phyloP scores from a whole-genome alignment of 2,888 invertebrate species.

The Gibbula magus region DNA sequence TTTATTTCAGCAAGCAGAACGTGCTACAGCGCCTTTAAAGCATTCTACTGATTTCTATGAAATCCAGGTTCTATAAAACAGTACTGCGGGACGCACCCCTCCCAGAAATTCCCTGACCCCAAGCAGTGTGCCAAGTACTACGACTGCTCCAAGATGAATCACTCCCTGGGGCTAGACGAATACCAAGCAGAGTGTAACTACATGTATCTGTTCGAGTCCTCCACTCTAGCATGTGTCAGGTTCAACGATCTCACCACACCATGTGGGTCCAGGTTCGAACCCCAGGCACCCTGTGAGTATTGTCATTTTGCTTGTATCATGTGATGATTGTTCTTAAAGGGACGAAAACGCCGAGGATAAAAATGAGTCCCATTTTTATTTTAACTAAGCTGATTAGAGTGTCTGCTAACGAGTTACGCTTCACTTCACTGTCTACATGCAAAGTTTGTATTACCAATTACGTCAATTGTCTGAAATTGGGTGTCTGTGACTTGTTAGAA shows the following conservation, averaged over 20 bases:
- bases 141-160: slow-evolving; percentile 16
- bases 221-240: slow-evolving; percentile 38
- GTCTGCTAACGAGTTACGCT: too few species aligned
- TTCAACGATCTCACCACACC: slow-evolving; percentile 40
- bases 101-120: slow-evolving; percentile 29
- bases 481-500: too few species aligned
- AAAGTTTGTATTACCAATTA: too few species aligned
- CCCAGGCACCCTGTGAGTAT: slow-evolving; percentile 54
- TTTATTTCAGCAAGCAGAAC: too few species aligned
- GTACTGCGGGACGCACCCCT: slow-evolving; percentile 47
- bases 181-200: slow-evolving; percentile 60
- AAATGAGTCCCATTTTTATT: too few species aligned
- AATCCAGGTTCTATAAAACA: slow-evolving; percentile 50
- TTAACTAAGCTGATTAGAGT: too few species aligned
- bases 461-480: too few species aligned
- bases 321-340: too few species aligned
- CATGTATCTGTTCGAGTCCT: slow-evolving; percentile 53
- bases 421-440: too few species aligned
- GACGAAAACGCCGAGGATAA: too few species aligned
- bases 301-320: too few species aligned
- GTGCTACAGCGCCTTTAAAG: too few species aligned
- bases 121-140: background rate
- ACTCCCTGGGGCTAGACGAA: slow-evolving; percentile 34
- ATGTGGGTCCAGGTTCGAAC: slow-evolving; percentile 50
- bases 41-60: background rate